Base-by-base conservation (phyloP, 2,797 vertebrate species). In the Echiichthys vipera region DNA sequence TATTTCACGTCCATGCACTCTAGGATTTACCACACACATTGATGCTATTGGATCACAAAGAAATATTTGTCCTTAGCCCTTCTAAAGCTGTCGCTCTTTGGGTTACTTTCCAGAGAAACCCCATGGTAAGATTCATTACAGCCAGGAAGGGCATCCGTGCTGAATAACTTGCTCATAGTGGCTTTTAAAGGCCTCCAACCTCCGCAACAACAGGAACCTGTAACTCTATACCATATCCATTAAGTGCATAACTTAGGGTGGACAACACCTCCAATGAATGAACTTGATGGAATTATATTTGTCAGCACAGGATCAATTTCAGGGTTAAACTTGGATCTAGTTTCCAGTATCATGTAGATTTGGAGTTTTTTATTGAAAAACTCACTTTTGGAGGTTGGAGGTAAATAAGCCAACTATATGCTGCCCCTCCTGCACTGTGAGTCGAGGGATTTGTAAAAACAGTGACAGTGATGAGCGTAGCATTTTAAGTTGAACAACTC, bases 101-200 rank as follows among this genome's bases (percentile, higher is more conserved):
- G 74, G 66, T 77, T 77, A 68, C 57, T 86, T 85, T 87, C 66
- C 87, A 83, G 59, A 66, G 46, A 88, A 83, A 87, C 76, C 74
- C 63, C 79, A 36, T 11, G 73, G 87, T 81, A 74, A 86, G 92
- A 93, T 92, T 88, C 84, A 92, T 94, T 93, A 90, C 91, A 89
- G 68, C 69, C 83, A 86, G 90, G 86, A 90, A 88, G 75, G 36
- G 77, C 86, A 86, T 90, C 86, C 70, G 78, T 76, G 42, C 81
- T 75, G 76, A 84, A 83, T 79, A 83, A 88, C 84, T 79, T 72
- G 78, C 88, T 89, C 81, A 46, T 9, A 56, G 78, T 87, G 87
- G 88, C 87, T 93, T 91, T 92, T 87, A 91, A 91, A 88, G 80
- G 76, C 67, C 74, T 83, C 74, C 61, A 70, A 76, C 83, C 76